A percentile compares a stretch with the other conserved stretches of the same genome.
Evolutionary conservation across 2,888 invertebrate species (phyloP).

Genomic region (Patella ulyssiponensis): DNA sequence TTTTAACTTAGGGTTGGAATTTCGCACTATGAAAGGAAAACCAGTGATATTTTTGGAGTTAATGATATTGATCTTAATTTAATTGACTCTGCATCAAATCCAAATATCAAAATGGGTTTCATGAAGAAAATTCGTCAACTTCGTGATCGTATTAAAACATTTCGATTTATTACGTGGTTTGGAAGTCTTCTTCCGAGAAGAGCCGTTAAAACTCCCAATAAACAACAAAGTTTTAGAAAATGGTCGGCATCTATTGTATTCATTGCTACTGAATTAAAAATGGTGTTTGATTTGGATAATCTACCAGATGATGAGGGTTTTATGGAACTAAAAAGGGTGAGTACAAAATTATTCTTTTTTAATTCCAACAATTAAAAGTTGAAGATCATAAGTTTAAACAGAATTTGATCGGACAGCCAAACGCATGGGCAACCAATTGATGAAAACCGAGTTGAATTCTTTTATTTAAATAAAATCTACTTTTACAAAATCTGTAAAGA

Average conservation of each 20-base stretch:
- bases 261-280: conserved; percentile 52
- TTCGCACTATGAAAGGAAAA: no score
- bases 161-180: neutral
- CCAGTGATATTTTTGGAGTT: no score
- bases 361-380: no score
- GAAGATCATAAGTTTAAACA: no score
- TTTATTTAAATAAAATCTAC: no score
- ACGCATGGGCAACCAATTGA: no score
- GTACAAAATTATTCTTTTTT: neutral
- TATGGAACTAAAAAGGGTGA: neutral
- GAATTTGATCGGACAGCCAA: no score
- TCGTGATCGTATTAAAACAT: neutral
- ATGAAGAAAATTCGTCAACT: neutral
- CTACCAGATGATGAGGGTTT: conserved; percentile 22
- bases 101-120: neutral
- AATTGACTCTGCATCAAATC: no score
- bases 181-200: neutral
- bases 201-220: neutral
- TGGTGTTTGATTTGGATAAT: conserved; percentile 52
- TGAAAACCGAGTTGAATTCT: no score
- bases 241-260: conserved; percentile 56
- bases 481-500: no score
- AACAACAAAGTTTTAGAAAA: conserved; percentile 4
- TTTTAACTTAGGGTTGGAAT: no score
- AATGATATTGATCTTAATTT: no score